A percentile compares a stretch with the other conserved stretches of the same genome.
Evolutionary conservation across 2,888 invertebrate genomes (phyloP).

Genomic region (Ochropleura leucogaster): DNA sequence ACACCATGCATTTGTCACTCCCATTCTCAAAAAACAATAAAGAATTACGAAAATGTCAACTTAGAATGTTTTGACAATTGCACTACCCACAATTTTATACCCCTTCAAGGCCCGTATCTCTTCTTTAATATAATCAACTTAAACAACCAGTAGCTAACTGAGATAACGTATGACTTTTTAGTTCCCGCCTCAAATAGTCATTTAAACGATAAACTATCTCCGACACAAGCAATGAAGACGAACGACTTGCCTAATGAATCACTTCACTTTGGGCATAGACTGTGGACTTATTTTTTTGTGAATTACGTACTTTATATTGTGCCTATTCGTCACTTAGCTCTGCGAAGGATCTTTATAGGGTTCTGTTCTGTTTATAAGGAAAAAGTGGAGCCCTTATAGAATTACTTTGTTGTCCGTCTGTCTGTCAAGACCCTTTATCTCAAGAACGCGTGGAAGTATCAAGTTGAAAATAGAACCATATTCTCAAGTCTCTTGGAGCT

Average conservation of each 20-base stretch:
- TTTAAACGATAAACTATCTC: conserved; percentile 84
- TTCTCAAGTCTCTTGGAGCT: no score
- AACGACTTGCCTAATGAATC: conserved; percentile 88
- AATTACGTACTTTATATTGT: neutral
- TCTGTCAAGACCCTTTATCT: no score
- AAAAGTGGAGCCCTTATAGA: no score
- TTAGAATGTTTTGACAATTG: neutral
- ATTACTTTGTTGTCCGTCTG: no score
- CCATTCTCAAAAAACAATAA: neutral
- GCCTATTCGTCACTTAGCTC: conserved; percentile 17
- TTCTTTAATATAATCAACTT: conserved; percentile 39
- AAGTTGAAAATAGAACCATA: no score
- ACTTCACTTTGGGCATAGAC: conserved; percentile 74
- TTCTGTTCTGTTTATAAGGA: no score
- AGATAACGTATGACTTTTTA: conserved; percentile 68
- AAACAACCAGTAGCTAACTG: conserved; percentile 30
- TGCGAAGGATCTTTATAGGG: neutral
- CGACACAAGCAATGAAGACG: conserved; percentile 89
- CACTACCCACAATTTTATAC: neutral
- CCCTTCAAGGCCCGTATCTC: conserved; percentile 19
- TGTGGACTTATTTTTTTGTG: neutral
- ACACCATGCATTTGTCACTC: neutral
- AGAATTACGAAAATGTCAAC: neutral
- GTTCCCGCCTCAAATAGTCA: conserved; percentile 73
- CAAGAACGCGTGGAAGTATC: no score